Conservation (phyloP, 1,140 invertebrate species). For the Drosophila equinoxialis region DNA sequence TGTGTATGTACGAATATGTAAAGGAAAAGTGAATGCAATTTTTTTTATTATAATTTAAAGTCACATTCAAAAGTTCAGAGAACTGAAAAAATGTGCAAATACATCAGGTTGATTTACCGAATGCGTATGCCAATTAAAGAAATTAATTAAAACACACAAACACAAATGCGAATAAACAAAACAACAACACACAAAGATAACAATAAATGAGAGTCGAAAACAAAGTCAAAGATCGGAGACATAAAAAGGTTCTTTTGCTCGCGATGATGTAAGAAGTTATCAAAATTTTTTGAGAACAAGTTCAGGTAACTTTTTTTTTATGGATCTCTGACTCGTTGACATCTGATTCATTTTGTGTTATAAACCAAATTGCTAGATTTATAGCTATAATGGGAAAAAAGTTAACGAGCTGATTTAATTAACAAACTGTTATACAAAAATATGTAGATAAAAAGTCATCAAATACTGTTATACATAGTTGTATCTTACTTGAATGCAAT, state of each 20-base stretch:
- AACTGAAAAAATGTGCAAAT: slow-evolving; percentile 10
- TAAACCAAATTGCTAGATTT: background rate
- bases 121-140: slow-evolving; percentile 3
- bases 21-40: slow-evolving; percentile 11
- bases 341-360: background rate
- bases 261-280: slow-evolving; percentile 4
- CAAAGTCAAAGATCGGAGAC: background rate
- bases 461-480: too few species aligned
- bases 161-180: background rate
- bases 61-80: slow-evolving; percentile 10
- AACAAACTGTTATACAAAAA: too few species aligned
- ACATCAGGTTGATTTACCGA: slow-evolving; percentile 5
- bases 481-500: too few species aligned
- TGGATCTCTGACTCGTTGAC: background rate
- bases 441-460: too few species aligned
- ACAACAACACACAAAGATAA: background rate
- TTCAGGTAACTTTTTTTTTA: background rate
- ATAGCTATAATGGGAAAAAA: background rate
- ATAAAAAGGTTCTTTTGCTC: background rate
- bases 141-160: slow-evolving; percentile 12
- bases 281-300: background rate
- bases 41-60: background rate
- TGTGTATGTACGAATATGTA: background rate
- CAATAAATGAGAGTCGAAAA: background rate
- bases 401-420: too few species aligned